Percentiles rank a stretch among this genome's conserved stretches.
phyloP scores from a whole-genome alignment of 2,797 vertebrate genomes.

The Streptopelia turtur region DNA sequence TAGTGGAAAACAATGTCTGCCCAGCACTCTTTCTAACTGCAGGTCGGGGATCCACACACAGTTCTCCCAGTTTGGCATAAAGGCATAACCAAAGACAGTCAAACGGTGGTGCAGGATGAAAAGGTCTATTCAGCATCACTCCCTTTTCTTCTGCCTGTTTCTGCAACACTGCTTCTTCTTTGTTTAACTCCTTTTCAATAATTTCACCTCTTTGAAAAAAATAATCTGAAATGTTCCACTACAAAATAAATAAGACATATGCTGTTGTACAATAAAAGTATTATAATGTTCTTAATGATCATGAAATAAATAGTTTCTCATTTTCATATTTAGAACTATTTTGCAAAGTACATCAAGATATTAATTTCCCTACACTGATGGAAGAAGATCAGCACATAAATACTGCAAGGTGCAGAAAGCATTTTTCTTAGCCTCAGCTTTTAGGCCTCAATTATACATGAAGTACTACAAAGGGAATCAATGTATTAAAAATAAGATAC shows the following conservation, averaged over 20 bases:
- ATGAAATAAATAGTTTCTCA: background rate
- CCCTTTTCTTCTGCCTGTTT: constrained; percentile 94
- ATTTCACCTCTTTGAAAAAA: constrained; percentile 97
- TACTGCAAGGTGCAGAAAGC: background rate
- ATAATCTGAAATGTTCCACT: constrained; percentile 99
- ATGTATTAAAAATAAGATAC: background rate
- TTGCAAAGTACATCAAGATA: background rate
- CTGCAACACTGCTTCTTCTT: constrained; percentile 88
- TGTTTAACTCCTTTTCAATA: constrained; percentile 93
- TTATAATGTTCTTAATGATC: background rate
- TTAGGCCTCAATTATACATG: background rate
- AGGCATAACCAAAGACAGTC: constrained; percentile 98
- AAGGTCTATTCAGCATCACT: constrained; percentile 89
- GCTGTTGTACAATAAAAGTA: background rate
- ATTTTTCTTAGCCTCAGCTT: background rate
- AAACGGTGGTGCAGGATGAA: constrained; percentile 95
- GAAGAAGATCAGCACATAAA: background rate
- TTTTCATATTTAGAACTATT: background rate
- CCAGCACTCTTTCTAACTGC: constrained; percentile 97
- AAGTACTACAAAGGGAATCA: background rate
- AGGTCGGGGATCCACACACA: constrained; percentile 95
- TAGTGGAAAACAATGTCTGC: constrained; percentile 96
- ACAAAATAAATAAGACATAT: constrained; percentile 55
- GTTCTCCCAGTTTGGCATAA: constrained; percentile 94
- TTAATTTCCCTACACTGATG: background rate